Percentiles rank a stretch among this genome's conserved stretches.
These are phyloP conservation scores for Clarias laeviceps DNA, from an alignment of 2,797 vertebrate species.

Conservation along the genomic window DNA sequence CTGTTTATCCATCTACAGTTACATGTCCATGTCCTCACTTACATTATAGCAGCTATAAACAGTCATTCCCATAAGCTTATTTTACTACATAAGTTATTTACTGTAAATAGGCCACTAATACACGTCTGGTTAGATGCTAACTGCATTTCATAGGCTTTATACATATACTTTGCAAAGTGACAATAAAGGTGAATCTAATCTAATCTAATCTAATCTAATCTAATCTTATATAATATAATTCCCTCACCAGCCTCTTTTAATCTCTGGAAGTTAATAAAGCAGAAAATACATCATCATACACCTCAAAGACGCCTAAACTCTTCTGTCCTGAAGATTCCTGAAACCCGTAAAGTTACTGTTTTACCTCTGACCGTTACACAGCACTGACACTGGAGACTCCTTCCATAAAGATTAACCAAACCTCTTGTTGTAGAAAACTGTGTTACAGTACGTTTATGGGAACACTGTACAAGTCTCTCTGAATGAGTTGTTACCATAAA, in stretches of 20 bases:
- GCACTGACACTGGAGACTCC: not conserved
- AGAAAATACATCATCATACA: not conserved
- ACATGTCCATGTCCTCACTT: not conserved
- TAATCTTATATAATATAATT: too few species aligned
- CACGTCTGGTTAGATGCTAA: too few species aligned
- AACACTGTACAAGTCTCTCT: not conserved
- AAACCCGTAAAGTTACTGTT: not conserved
- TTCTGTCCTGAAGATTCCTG: not conserved
- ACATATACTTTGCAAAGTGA: too few species aligned
- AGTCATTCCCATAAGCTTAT: not conserved
- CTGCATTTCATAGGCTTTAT: too few species aligned
- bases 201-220: too few species aligned
- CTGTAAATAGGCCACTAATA: too few species aligned
- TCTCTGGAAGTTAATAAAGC: not conserved
- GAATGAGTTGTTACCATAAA: not conserved
- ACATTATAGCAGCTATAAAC: not conserved
- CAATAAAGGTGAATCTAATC: too few species aligned
- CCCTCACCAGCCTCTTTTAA: not conserved
- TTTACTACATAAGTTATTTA: too few species aligned
- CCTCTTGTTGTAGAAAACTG: not conserved
- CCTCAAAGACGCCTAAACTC: not conserved
- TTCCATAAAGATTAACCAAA: not conserved
- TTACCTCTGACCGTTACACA: not conserved
- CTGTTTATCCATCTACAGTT: not conserved
- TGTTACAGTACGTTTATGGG: not conserved